phyloP scores from a whole-genome alignment of 2,888 invertebrate genomes.

The Polydrusus tereticollis region DNA sequence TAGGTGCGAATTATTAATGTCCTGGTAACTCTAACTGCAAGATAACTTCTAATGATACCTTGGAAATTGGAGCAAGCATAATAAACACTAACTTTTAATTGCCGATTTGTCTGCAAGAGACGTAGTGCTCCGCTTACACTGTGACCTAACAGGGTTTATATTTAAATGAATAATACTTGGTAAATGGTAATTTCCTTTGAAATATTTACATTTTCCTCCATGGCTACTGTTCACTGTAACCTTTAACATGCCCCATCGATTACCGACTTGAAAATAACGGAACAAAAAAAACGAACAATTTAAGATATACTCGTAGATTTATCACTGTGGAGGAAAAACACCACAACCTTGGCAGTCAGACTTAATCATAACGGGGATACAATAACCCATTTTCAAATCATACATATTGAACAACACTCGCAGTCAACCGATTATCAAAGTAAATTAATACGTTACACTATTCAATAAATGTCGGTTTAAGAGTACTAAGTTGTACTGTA shows the following conservation, averaged over 20 bases:
- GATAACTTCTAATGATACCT: too few species aligned
- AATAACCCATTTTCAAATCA: slow-evolving; percentile 45
- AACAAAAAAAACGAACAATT: background rate
- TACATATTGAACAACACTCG: slow-evolving; percentile 37
- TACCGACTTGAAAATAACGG: background rate
- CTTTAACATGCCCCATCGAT: background rate
- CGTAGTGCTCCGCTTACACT: too few species aligned
- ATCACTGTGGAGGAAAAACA: slow-evolving; percentile 13
- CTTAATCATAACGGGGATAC: slow-evolving; percentile 43
- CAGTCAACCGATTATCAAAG: slow-evolving; percentile 39
- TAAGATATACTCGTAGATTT: background rate
- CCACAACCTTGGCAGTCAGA: slow-evolving; percentile 37
- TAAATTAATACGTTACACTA: slow-evolving; percentile 41
- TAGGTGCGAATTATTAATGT: too few species aligned
- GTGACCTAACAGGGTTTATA: too few species aligned
- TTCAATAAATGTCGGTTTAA: slow-evolving; percentile 39
- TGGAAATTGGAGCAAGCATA: too few species aligned
- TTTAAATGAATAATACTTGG: too few species aligned
- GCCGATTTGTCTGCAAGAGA: too few species aligned
- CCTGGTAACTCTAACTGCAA: too few species aligned
- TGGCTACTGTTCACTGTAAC: background rate
- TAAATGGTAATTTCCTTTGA: too few species aligned
- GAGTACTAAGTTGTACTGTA: slow-evolving; percentile 2
- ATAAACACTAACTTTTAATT: too few species aligned
- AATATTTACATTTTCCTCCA: too few species aligned